A percentile compares a stretch with the other conserved stretches of the same genome.
phyloP scores from a whole-genome alignment of 1,140 invertebrate species.

The Phthorimaea operculella region DNA sequence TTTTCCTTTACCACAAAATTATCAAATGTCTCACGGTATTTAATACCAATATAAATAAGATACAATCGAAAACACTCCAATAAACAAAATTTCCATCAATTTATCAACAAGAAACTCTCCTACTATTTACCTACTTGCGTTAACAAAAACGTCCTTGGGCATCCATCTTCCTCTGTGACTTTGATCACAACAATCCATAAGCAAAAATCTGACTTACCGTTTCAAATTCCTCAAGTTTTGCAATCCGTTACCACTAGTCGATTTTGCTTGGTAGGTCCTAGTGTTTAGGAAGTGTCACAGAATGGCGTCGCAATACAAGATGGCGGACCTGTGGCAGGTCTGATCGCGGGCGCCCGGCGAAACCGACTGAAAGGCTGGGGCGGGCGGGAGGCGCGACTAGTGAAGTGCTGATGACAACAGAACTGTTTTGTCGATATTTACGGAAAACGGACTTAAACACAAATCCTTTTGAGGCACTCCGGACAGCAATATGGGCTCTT shows the following conservation, averaged over 20 bases:
- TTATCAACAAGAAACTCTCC: too few relatives aligned
- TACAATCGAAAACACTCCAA: too few relatives aligned
- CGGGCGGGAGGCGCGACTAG: conserved; percentile 21
- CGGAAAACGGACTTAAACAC: too few relatives aligned
- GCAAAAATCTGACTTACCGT: neutral
- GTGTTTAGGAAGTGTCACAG: conserved; percentile 34
- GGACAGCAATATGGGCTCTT: too few relatives aligned
- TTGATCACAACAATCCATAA: neutral
- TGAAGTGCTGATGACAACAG: conserved; percentile 11
- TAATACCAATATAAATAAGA: too few relatives aligned
- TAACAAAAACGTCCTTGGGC: neutral
- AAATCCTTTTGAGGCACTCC: too few relatives aligned
- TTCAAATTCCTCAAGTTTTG: neutral
- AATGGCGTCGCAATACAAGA: conserved; percentile 43
- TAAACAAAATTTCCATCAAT: too few relatives aligned
- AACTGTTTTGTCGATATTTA: too few relatives aligned
- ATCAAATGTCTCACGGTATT: too few relatives aligned
- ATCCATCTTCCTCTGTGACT: neutral
- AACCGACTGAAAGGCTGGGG: conserved; percentile 49
- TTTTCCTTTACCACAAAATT: too few relatives aligned
- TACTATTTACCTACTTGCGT: neutral
- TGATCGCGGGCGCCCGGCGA: conserved; percentile 31
- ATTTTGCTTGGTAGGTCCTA: neutral
- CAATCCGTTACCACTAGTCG: neutral
- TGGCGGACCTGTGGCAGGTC: conserved; percentile 29